phyloP scores from a whole-genome alignment of 2,797 vertebrate species.

The Sarcophilus harrisii region DNA sequence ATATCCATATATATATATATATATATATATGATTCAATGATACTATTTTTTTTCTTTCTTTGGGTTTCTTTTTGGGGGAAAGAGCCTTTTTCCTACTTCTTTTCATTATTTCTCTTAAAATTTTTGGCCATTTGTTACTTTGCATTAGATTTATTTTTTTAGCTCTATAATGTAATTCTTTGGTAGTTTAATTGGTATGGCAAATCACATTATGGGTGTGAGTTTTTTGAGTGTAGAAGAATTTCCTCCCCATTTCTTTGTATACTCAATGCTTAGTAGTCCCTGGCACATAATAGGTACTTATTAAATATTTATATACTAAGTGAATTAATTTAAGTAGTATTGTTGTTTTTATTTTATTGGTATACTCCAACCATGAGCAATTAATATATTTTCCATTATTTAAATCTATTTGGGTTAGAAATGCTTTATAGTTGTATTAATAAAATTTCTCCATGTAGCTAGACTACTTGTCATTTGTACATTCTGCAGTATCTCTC shows the following conservation, averaged over 20 bases:
- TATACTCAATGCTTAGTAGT: neutral
- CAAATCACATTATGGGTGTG: neutral
- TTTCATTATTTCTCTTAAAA: neutral
- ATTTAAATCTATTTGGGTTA: neutral
- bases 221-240: neutral
- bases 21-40: neutral
- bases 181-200: neutral
- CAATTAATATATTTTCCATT: neutral
- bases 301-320: neutral
- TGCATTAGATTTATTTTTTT: neutral
- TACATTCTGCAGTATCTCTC: neutral
- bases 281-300: neutral
- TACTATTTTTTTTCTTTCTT: neutral
- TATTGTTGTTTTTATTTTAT: neutral
- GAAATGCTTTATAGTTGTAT: neutral
- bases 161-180: neutral
- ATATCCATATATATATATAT: neutral
- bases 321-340: neutral
- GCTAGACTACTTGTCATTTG: neutral
- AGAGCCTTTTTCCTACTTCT: neutral
- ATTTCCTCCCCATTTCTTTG: neutral
- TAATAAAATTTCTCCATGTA: neutral
- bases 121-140: neutral
- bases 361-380: neutral
- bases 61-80: neutral